Evolutionary conservation across 2,888 invertebrate species (phyloP).

Genomic region (Taenaris catops): DNA sequence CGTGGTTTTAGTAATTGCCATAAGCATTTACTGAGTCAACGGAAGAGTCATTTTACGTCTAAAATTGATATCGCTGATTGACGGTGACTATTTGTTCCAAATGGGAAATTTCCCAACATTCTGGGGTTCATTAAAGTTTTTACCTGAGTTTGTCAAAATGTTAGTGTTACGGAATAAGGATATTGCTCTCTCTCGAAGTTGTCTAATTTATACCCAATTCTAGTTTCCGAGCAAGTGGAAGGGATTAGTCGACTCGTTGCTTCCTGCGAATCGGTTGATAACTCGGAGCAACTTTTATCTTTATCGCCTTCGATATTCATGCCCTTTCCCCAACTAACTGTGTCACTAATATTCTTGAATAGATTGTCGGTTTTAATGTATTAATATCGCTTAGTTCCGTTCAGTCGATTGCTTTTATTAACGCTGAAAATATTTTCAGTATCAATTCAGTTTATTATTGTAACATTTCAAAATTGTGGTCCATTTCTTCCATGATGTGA

Average conservation of each 20-base stretch:
- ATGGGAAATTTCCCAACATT: background rate
- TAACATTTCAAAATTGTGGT: no score
- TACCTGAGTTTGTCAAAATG: conserved; percentile 33
- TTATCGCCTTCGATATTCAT: conserved; percentile 28
- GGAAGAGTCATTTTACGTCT: no score
- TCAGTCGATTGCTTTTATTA: no score
- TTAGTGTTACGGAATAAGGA: conserved; percentile 61
- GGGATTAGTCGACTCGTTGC: conserved; percentile 29
- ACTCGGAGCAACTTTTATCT: conserved; percentile 27
- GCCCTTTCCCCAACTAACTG: conserved; percentile 19
- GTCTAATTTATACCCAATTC: conserved; percentile 66
- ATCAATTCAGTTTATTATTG: no score
- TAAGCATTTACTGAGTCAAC: no score
- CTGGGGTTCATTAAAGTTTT: conserved; percentile 1
- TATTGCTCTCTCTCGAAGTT: conserved; percentile 70
- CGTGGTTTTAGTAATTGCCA: no score
- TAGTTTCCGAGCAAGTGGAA: conserved; percentile 31
- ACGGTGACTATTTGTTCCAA: background rate
- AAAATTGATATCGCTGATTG: background rate
- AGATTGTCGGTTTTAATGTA: no score
- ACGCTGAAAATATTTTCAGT: no score
- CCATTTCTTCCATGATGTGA: no score
- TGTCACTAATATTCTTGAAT: no score
- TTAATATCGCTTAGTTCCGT: no score
- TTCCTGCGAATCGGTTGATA: conserved; percentile 29